Evolutionary conservation across 2,113 vertebrate species (phyloP), one percentile per base, ranked within the genome.

Genomic region (Tachysurus fulvidraco): DNA sequence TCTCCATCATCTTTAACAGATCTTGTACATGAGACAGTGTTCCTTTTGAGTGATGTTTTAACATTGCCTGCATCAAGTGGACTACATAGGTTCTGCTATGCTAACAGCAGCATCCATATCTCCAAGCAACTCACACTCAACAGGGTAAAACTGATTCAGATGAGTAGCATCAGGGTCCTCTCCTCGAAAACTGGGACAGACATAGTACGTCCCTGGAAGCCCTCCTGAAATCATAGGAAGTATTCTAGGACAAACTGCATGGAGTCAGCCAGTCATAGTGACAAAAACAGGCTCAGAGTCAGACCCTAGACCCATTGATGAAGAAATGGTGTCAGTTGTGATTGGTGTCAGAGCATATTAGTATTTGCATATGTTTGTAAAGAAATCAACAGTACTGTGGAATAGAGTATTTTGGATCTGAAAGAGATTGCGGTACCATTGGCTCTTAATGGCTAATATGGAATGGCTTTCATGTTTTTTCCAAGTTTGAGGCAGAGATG

Each of bases 191-290:
- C 95, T 95, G 83, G 95, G 92, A 12, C 95, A 95, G 82, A 96
- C 91, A 46, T 96, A 96, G 81, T 96, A 96, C 7, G 94, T 88
- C 9, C 95, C 95, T 0, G 90, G 90, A 12, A 95, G 89, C 69
- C 92, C 1, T 96, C 94, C 62, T 95, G 95, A 67, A 96, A 95
- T n/a, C 95, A 93, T 86, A 96, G 92, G 83, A 95, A 95, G 88
- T 96, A 96, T 91, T 96, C 95, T 46, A 96, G 93, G 0, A 95
- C 93, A 93, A 96, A 96, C 54, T 96, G 95, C 95, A 96, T 96
- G 28, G 95, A 96, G 90, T 96, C 95, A 8, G 95, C 95, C 76
- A 89, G 84, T 95, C 41, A 96, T 85, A 86, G 92, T 92, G 25
- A 95, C 91, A 59, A 86, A 93, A 77, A 96, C 95, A 13, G 95